Percentiles rank a stretch among this genome's conserved stretches.
phyloP scores from a whole-genome alignment of 2,888 invertebrate genomes.

The Drosophila aldrichi region DNA sequence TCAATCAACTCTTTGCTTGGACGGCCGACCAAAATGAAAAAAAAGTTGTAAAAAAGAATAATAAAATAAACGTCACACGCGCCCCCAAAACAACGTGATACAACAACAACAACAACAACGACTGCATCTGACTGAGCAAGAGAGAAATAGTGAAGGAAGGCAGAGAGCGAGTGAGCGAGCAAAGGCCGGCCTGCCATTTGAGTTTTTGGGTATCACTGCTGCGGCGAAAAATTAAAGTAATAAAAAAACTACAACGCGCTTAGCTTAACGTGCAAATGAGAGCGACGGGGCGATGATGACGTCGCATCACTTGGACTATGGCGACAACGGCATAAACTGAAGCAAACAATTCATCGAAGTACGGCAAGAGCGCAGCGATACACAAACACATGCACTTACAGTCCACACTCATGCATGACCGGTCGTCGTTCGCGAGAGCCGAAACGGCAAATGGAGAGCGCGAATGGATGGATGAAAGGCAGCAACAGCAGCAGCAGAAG shows the following conservation, averaged over 20 bases:
- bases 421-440: constrained; percentile 66
- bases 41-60: constrained; percentile 51
- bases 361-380: constrained; percentile 48
- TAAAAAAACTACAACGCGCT: constrained; percentile 63
- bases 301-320: constrained; percentile 34
- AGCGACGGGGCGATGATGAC: constrained; percentile 48
- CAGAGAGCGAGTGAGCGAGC: constrained; percentile 43
- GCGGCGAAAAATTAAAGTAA: constrained; percentile 73
- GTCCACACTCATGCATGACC: constrained; percentile 55
- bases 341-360: constrained; percentile 66
- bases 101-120: constrained; percentile 10
- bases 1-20: constrained; percentile 79
- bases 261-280: constrained; percentile 79
- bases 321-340: constrained; percentile 46
- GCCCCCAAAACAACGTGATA: constrained; percentile 61
- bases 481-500: constrained; percentile 24
- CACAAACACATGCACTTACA: constrained; percentile 27
- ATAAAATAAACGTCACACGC: constrained; percentile 73
- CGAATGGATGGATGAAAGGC: constrained; percentile 53
- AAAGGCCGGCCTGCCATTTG: constrained; percentile 49
- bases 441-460: constrained; percentile 59
- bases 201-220: constrained; percentile 55
- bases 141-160: constrained; percentile 21
- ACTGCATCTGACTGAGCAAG: constrained; percentile 27
- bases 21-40: constrained; percentile 31